phyloP scores from a whole-genome alignment of 2,797 vertebrate genomes.

The Microctenopoma steveboyesi region DNA sequence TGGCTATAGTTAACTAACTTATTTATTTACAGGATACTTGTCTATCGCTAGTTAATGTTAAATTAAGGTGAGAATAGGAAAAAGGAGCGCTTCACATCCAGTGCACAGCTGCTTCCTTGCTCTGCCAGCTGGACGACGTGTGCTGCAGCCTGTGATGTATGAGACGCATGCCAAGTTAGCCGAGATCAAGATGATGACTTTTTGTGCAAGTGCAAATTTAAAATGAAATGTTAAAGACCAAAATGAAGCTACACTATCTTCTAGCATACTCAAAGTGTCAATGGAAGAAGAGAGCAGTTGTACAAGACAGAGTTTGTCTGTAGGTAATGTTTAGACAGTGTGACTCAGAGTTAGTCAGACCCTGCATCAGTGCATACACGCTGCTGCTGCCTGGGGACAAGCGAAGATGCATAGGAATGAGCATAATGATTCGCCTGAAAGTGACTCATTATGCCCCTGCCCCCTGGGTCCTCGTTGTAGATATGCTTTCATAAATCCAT shows the following conservation, averaged over 20 bases:
- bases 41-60: no score
- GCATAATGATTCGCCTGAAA: conserved; percentile 24
- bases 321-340: conserved; percentile 5
- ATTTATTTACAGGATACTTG: no score
- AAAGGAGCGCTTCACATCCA: no score
- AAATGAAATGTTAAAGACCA: neutral
- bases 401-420: neutral
- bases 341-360: conserved; percentile 51
- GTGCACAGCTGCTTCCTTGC: no score
- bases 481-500: neutral
- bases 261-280: neutral
- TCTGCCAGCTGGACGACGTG: no score
- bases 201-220: neutral
- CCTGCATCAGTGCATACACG: neutral
- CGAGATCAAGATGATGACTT: no score
- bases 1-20: neutral
- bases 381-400: conserved; percentile 1
- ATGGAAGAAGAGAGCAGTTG: neutral
- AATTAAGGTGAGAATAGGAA: no score
- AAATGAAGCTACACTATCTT: no score
- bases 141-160: neutral
- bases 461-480: neutral
- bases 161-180: neutral
- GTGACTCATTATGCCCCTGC: neutral
- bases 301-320: neutral